phyloP scores from a whole-genome alignment of 2,888 invertebrate genomes.

The Oxycera nigricornis region DNA sequence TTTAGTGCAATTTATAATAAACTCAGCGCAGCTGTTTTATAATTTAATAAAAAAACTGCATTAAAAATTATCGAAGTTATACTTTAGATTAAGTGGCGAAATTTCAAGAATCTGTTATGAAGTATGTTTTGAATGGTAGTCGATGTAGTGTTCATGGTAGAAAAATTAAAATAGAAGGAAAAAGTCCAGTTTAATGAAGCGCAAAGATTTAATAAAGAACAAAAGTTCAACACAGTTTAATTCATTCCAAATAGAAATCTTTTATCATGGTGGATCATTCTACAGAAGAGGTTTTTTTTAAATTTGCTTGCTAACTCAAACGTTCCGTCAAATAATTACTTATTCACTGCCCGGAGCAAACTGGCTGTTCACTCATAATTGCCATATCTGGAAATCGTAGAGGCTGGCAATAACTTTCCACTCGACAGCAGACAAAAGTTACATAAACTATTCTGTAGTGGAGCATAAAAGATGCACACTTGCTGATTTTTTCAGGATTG shows the following conservation, averaged over 20 bases:
- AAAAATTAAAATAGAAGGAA: too few relatives aligned
- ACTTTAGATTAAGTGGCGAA: too few relatives aligned
- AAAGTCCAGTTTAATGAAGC: too few relatives aligned
- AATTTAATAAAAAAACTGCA: too few relatives aligned
- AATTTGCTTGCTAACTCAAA: neutral
- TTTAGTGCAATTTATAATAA: too few relatives aligned
- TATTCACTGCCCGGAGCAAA: neutral
- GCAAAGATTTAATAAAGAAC: too few relatives aligned
- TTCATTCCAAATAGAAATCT: neutral
- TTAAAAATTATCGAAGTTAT: too few relatives aligned
- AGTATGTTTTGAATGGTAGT: too few relatives aligned
- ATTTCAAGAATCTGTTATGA: too few relatives aligned
- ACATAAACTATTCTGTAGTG: constrained; percentile 37
- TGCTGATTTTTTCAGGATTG: constrained; percentile 16
- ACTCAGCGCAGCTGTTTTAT: too few relatives aligned
- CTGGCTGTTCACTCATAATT: constrained; percentile 7
- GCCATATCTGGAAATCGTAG: constrained; percentile 8
- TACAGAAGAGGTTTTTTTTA: neutral
- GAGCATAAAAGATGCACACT: constrained; percentile 25
- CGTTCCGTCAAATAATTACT: neutral
- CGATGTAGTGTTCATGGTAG: too few relatives aligned
- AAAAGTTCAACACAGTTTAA: too few relatives aligned
- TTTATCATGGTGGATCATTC: neutral
- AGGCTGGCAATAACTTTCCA: constrained; percentile 13
- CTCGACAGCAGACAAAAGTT: constrained; percentile 32